phyloP scores from a whole-genome alignment of 2,113 vertebrate species.

The Australoheros scitulus region DNA sequence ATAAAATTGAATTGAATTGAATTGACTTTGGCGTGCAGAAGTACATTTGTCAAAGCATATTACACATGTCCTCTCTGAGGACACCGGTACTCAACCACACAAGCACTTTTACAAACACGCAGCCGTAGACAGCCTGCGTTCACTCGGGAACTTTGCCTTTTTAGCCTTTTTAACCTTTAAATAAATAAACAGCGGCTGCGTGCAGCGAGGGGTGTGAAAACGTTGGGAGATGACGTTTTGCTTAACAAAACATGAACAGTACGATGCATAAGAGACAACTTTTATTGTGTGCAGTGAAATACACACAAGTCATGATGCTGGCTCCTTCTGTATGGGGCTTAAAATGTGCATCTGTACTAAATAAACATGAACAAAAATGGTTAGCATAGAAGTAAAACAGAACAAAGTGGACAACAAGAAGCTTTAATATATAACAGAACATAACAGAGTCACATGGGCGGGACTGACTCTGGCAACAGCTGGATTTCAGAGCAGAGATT shows the following conservation, averaged over 20 bases:
- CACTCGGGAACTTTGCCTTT: constrained; percentile 30
- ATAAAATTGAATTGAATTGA: no score
- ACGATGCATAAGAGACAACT: neutral
- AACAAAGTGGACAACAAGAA: neutral
- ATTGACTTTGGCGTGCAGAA: neutral
- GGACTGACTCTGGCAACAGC: neutral
- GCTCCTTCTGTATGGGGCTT: neutral
- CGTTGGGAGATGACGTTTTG: constrained; percentile 11
- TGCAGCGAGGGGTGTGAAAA: constrained; percentile 19
- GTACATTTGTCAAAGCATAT: neutral
- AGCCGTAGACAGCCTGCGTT: neutral
- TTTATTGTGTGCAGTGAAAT: neutral
- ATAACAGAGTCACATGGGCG: neutral
- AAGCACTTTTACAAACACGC: constrained; percentile 33
- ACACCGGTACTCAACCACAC: neutral
- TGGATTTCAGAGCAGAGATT: no score
- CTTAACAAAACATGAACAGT: constrained; percentile 46
- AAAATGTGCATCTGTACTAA: neutral
- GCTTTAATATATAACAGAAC: neutral
- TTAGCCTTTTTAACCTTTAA: constrained; percentile 44
- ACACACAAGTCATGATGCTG: neutral
- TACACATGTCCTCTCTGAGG: neutral
- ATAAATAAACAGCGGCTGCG: constrained; percentile 52
- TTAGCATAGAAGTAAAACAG: neutral
- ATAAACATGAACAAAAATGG: neutral